Conservation (phyloP, 2,797 vertebrate species). For the Enteromius viviparus region DNA sequence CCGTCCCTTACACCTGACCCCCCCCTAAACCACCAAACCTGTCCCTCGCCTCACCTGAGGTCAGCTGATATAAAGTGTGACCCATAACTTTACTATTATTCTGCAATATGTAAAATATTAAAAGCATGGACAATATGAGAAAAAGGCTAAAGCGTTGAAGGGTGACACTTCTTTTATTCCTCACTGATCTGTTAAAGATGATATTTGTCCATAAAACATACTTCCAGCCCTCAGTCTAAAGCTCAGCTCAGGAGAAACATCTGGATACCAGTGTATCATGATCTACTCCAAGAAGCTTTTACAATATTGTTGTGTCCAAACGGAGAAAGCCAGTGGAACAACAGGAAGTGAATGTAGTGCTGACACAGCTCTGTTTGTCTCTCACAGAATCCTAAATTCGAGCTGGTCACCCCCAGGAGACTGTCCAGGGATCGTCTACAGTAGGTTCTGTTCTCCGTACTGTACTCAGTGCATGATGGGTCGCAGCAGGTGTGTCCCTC, state of each 20-base stretch:
- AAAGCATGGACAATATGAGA: background rate
- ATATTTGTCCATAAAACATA: background rate
- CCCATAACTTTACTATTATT: background rate
- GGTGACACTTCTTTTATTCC: background rate
- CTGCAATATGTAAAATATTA: background rate
- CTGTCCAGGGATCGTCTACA: constrained; percentile 78
- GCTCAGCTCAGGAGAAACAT: background rate
- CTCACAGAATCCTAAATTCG: constrained; percentile 76
- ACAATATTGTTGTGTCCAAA: background rate
- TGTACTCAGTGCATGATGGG: background rate
- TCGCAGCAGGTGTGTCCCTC: background rate
- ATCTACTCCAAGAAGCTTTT: background rate
- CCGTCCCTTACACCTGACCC: too few species aligned
- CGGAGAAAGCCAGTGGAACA: background rate
- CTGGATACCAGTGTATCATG: background rate
- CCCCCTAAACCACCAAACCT: too few species aligned
- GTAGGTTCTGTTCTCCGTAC: constrained; percentile 68
- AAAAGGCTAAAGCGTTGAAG: background rate
- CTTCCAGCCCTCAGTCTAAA: too few species aligned
- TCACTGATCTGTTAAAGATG: background rate
- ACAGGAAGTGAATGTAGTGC: background rate
- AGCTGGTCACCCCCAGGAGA: constrained; percentile 80
- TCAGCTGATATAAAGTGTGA: too few species aligned
- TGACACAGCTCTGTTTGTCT: constrained; percentile 24
- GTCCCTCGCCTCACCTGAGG: too few species aligned